phyloP scores from a whole-genome alignment of 2,113 vertebrate species.

The Sapajus apella region DNA sequence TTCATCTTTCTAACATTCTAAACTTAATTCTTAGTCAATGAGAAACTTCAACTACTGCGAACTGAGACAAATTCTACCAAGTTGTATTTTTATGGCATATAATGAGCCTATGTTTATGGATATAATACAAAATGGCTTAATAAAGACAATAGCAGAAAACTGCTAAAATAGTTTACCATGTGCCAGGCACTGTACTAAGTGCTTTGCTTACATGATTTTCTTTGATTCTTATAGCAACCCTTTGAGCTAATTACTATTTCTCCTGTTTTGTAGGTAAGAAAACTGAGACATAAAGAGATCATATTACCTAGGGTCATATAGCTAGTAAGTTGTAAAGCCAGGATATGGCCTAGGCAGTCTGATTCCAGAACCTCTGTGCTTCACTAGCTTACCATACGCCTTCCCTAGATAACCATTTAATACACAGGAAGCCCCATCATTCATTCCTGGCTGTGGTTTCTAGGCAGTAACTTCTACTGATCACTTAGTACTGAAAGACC shows the following conservation, averaged over 20 bases:
- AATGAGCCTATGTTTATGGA: not conserved
- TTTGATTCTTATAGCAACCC: not conserved
- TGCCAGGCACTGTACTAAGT: not conserved
- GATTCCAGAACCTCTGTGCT: not conserved
- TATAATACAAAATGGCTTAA: not conserved
- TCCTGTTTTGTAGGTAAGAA: not conserved
- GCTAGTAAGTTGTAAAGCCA: not conserved
- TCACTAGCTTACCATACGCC: not conserved
- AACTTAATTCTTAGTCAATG: conserved; percentile 47
- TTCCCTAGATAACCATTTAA: not conserved
- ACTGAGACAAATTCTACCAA: not conserved
- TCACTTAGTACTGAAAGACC: not conserved
- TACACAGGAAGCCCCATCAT: not conserved
- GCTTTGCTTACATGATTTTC: not conserved
- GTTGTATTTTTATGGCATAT: not conserved
- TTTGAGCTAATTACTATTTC: not conserved
- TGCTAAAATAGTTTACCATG: not conserved
- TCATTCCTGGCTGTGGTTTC: not conserved
- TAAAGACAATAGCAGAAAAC: not conserved
- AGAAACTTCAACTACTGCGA: not conserved
- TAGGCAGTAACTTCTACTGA: not conserved
- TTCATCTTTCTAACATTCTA: not conserved
- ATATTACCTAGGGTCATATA: not conserved
- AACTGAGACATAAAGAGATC: not conserved
- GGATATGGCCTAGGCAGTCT: not conserved